Conservation (phyloP, 2,797 vertebrate genomes). For the Myoxocephalus aenaeus region DNA sequence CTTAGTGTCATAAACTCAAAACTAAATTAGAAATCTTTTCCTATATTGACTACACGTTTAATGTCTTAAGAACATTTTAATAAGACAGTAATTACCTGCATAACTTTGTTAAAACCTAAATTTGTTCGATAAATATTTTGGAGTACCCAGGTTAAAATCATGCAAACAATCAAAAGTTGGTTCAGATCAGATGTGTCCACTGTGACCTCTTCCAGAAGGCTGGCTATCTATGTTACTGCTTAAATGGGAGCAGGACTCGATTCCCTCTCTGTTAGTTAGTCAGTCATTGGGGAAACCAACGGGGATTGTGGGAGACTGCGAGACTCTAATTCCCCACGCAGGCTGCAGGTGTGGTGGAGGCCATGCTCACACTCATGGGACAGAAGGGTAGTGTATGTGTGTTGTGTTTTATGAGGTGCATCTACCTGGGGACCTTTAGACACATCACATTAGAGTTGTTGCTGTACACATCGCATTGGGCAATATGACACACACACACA, state of each 20-base stretch:
- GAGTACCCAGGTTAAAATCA: neutral
- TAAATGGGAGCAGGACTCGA: conserved; percentile 72
- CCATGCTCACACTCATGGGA: conserved; percentile 77
- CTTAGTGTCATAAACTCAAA: neutral
- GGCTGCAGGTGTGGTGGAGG: conserved; percentile 86
- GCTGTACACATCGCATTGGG: conserved; percentile 56
- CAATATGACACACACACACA: neutral
- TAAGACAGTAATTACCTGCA: neutral
- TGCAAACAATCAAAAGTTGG: conserved; percentile 47
- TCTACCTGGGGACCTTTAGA: conserved; percentile 74
- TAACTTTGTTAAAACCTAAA: neutral
- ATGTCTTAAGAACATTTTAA: neutral
- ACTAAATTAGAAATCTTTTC: neutral
- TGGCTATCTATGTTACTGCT: conserved; percentile 66
- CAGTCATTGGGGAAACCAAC: conserved; percentile 73
- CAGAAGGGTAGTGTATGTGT: conserved; percentile 35
- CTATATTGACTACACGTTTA: neutral
- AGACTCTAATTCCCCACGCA: conserved; percentile 78
- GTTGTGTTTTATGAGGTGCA: conserved; percentile 53
- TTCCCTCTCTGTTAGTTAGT: conserved; percentile 63
- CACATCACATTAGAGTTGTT: conserved; percentile 59
- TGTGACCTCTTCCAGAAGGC: conserved; percentile 71
- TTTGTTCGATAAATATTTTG: neutral
- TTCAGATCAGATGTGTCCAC: conserved; percentile 47
- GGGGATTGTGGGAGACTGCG: conserved; percentile 71